phyloP scores from a whole-genome alignment of 2,797 vertebrate species.

The Lacerta bilineata region DNA sequence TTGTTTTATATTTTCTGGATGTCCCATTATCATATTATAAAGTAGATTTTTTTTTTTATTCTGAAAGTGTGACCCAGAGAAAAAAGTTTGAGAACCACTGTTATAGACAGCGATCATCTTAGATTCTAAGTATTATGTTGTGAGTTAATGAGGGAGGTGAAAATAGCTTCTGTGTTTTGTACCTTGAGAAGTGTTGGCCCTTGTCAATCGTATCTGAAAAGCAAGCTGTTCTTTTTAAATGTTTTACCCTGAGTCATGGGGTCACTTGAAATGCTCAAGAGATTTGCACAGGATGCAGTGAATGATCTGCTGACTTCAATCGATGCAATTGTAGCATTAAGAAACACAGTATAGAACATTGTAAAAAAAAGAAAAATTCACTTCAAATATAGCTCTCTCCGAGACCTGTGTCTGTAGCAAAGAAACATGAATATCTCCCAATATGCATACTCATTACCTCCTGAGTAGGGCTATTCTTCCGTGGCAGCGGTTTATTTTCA shows the following conservation, averaged over 20 bases:
- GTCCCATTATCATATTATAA: too few species aligned
- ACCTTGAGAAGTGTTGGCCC: neutral
- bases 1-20: too few species aligned
- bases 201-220: slow-evolving; percentile 33
- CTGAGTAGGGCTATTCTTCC: neutral
- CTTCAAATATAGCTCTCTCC: neutral
- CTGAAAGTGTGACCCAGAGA: too few species aligned
- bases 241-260: slow-evolving; percentile 16
- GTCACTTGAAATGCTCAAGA: slow-evolving; percentile 37
- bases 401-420: neutral
- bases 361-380: too few species aligned
- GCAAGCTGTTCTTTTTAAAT: slow-evolving; percentile 36
- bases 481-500: neutral
- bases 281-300: neutral
- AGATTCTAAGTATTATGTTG: neutral
- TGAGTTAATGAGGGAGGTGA: neutral
- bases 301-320: neutral
- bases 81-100: too few species aligned
- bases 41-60: too few species aligned
- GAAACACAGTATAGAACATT: neutral
- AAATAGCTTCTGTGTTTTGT: neutral
- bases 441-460: neutral
- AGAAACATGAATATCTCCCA: neutral
- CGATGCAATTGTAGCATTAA: neutral
- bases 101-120: neutral